Percentiles rank a stretch among this genome's conserved stretches.
Evolutionary conservation across 2,888 invertebrate genomes (phyloP).

Genomic region (Pterobdella sp.): DNA sequence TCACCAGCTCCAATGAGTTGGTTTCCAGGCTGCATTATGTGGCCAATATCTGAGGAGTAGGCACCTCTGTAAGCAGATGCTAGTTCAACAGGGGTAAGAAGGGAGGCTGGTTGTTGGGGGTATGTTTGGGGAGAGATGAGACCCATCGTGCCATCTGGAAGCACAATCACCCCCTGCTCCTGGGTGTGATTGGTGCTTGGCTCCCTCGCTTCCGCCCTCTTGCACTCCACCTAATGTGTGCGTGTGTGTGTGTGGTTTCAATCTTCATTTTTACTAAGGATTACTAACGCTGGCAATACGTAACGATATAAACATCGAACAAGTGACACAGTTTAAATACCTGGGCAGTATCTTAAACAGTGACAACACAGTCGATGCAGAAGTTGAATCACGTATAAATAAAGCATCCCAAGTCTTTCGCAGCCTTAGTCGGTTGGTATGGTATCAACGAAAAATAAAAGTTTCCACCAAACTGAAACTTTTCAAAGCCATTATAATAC

Average conservation of each 20-base stretch:
- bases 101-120: conserved; percentile 4
- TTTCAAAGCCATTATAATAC: too few species aligned
- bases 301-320: too few species aligned
- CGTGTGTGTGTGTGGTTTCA: background rate
- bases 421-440: too few species aligned
- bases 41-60: conserved; percentile 6
- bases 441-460: too few species aligned
- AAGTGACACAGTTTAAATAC: too few species aligned
- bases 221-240: conserved; percentile 30
- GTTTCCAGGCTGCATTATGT: conserved; percentile 13
- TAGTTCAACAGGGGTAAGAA: conserved; percentile 29
- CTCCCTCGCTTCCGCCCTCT: conserved; percentile 31
- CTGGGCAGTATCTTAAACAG: too few species aligned
- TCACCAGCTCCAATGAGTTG: background rate
- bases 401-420: too few species aligned
- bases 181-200: background rate
- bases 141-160: conserved; percentile 30
- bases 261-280: too few species aligned
- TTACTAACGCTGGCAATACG: too few species aligned
- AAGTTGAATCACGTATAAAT: too few species aligned
- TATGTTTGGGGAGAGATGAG: conserved; percentile 24
- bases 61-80: conserved; percentile 21
- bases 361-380: too few species aligned
- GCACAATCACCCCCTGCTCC: conserved; percentile 28
- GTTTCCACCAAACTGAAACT: too few species aligned